A percentile compares a stretch with the other conserved stretches of the same genome.
These are phyloP conservation scores for Eidolon helvum DNA, from an alignment of 2,113 vertebrate species.

Conservation along the genomic window DNA sequence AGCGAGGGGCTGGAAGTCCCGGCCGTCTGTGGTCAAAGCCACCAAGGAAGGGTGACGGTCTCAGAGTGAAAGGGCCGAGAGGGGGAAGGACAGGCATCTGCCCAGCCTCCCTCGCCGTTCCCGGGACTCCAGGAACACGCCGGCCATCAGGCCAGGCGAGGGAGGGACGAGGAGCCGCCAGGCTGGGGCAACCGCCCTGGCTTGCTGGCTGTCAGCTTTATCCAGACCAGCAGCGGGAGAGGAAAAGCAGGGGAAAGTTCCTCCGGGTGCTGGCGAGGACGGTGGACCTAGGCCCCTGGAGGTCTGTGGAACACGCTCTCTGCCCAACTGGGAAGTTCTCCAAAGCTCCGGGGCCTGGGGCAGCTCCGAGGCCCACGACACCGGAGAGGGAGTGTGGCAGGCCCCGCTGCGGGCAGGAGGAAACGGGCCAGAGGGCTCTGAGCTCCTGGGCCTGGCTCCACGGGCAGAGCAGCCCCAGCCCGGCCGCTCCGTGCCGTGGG, in stretches of 20 bases:
- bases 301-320: background rate
- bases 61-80: background rate
- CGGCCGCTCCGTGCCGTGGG: background rate
- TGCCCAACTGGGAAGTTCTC: background rate
- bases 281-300: background rate
- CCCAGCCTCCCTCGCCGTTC: background rate
- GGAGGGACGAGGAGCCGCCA: background rate
- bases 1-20: accelerated
- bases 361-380: background rate
- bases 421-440: background rate
- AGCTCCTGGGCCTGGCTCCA: background rate
- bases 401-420: background rate
- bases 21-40: background rate
- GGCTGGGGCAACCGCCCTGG: accelerated
- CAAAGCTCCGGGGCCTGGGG: background rate
- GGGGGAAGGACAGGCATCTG: background rate
- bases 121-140: accelerated
- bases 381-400: too few species aligned
- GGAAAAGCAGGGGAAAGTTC: background rate
- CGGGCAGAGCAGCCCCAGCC: background rate
- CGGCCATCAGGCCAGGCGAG: background rate
- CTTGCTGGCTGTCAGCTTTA: background rate
- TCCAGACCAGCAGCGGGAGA: background rate
- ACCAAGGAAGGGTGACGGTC: accelerated
- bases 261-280: background rate